These are phyloP conservation scores for Ceratoteleas bidentatus DNA, from an alignment of 1,140 invertebrate genomes.

Conservation along the genomic window DNA sequence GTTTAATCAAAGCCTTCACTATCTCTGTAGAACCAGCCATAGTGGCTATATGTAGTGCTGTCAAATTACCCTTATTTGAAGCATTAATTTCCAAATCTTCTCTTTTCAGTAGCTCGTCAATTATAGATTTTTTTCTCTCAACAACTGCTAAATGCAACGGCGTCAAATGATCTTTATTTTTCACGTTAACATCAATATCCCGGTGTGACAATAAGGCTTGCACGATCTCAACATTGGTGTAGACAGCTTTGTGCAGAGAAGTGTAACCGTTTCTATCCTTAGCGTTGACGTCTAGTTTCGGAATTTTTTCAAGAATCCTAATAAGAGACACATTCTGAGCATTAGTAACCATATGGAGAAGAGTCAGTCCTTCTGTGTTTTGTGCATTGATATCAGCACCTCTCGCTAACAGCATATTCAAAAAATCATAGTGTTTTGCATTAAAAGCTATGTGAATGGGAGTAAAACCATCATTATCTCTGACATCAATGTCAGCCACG, in stretches of 20 bases:
- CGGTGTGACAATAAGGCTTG: not conserved
- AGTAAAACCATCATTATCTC: not conserved
- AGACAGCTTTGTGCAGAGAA: not conserved
- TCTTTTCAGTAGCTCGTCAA: not conserved
- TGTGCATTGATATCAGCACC: not conserved
- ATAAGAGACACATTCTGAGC: not conserved
- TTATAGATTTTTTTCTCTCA: not conserved
- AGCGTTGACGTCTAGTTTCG: not conserved
- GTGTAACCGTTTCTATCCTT: not conserved
- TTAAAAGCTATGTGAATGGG: not conserved
- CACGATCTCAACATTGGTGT: not conserved
- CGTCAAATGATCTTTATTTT: not conserved
- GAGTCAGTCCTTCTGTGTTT: not conserved
- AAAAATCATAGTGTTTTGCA: not conserved
- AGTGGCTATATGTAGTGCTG: not conserved
- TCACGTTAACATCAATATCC: not conserved
- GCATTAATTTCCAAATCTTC: not conserved
- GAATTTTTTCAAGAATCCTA: not conserved
- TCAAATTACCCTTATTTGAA: not conserved
- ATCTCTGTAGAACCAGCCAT: not conserved
- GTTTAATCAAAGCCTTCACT: not conserved
- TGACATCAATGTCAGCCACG: not conserved
- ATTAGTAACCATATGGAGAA: not conserved
- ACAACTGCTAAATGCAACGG: not conserved
- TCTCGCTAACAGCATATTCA: not conserved